Evolutionary conservation across 2,797 vertebrate species (phyloP), one percentile per base, ranked within the genome.

Genomic region (Decapterus maruadsi): DNA sequence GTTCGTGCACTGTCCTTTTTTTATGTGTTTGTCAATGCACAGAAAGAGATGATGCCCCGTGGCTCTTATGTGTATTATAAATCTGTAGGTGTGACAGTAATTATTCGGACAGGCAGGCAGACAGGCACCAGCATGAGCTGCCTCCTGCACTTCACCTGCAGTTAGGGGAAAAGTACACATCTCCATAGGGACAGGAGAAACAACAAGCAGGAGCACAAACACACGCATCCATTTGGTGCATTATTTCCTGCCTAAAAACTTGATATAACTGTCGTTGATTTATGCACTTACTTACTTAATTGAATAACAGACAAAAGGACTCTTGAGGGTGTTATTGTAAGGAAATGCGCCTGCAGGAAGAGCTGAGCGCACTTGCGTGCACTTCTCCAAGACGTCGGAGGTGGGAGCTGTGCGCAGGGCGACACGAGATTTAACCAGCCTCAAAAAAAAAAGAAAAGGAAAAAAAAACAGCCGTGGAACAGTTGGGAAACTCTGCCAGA

Each of bases 371-470:
- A 8, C 19, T 40, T 10, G 58, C 4, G 48, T 90, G 94, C 86
- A 91, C 84, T 93, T 88, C 92, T 88, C 77, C 46, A 60, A 89
- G 77, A 69, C 90, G 91, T 86, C 94, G 77, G 75, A 76, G 87
- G 94, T 91, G 84, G 94, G 94, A 85, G 94, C 94, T 85, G 86
- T 92, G 83, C 86, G 75, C 85, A 40, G 36, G 20, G 53, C 53
- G 31, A 64, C 31, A 1, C 38, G 46, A 43, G 48, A 40, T 48
- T 57, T 14, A 72, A 68, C 42, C 63, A 83, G 63, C 77, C 68
- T 50, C 63, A 10, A 40, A 50, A 57, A 63, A 62, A 51, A 16
- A 54, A 16, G 14, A 29, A 16, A 22, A 43, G n/a, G n/a, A 67
- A 29, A 54, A 6, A 26, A 13, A 12, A 51, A 51, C 1, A 10